Conservation (phyloP, 2,797 vertebrate genomes). For the Oryzias sinensis region DNA sequence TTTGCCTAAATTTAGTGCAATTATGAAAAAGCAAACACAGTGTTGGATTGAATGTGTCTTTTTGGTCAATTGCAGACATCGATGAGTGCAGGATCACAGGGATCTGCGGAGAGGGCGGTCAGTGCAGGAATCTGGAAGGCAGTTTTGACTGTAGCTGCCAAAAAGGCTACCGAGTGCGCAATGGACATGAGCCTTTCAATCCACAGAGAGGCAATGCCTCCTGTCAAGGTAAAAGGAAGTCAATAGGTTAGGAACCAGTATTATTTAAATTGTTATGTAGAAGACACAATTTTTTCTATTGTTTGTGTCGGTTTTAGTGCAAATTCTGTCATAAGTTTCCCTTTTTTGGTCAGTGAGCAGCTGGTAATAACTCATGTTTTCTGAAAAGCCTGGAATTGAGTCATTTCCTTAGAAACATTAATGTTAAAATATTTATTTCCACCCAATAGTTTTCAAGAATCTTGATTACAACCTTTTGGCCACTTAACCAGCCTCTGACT, state of each 20-base stretch:
- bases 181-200: slow-evolving; percentile 76
- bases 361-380: no score
- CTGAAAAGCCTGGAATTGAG: not conserved
- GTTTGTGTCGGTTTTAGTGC: no score
- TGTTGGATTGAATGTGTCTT: not conserved
- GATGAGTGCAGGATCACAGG: slow-evolving; percentile 82
- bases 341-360: no score
- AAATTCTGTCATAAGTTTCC: no score
- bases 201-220: slow-evolving; percentile 58
- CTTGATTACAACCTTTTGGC: no score
- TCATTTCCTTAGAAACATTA: not conserved
- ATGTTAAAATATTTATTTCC: no score
- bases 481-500: not conserved
- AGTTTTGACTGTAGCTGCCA: slow-evolving; percentile 85
- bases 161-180: slow-evolving; percentile 78
- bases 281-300: no score
- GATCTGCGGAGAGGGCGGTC: slow-evolving; percentile 80
- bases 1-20: not conserved
- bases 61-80: slow-evolving; percentile 73
- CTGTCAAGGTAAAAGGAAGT: slow-evolving; percentile 78
- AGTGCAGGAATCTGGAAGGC: slow-evolving; percentile 83
- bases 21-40: not conserved
- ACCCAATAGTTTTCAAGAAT: no score
- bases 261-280: no score
- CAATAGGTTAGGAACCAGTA: not conserved